These are phyloP conservation scores for Trididemnum miniatum DNA, from an alignment of 23 tunicate genomes.

Conservation along the genomic window DNA sequence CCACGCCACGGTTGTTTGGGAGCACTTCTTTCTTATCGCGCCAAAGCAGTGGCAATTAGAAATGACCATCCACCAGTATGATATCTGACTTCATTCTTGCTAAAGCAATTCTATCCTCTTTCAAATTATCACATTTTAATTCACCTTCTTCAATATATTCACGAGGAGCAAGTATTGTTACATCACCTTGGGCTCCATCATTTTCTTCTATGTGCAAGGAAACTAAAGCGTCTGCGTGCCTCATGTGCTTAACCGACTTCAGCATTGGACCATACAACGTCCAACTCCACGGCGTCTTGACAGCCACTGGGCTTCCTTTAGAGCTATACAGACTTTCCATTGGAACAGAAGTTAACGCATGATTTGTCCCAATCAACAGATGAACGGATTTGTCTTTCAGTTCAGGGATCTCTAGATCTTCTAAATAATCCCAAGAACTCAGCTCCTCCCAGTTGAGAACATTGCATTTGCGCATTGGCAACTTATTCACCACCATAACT, in stretches of 20 bases:
- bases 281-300: not conserved
- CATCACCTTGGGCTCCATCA: not conserved
- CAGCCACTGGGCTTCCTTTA: not conserved
- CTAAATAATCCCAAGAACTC: not conserved
- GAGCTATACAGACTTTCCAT: not conserved
- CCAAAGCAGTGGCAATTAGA: slow-evolving; percentile 8
- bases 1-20: not conserved
- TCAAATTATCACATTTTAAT: not conserved
- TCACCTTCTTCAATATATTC: not conserved
- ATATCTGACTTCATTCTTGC: not conserved
- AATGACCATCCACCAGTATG: not conserved
- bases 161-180: not conserved
- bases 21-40: not conserved
- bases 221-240: not conserved
- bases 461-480: not conserved
- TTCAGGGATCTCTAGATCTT: not conserved
- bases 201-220: not conserved
- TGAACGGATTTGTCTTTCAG: not conserved
- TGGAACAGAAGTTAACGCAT: not conserved
- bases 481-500: not conserved
- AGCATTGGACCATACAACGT: not conserved
- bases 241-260: not conserved
- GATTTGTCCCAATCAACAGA: not conserved
- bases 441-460: not conserved
- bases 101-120: not conserved